A percentile compares a stretch with the other conserved stretches of the same genome.
phyloP scores from a whole-genome alignment of 1,140 invertebrate species.

The Dysdera silvatica region DNA sequence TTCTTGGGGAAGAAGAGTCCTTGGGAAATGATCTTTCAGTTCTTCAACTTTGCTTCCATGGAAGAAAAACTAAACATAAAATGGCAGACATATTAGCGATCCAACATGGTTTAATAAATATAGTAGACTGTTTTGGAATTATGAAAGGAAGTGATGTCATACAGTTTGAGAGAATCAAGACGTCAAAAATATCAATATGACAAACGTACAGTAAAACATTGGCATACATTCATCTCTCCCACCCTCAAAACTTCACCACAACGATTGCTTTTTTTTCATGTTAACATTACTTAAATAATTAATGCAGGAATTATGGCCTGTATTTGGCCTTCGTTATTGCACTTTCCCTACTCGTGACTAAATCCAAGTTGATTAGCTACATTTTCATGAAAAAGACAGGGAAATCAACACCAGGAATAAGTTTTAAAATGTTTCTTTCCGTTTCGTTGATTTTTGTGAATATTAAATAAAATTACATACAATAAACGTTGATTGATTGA shows the following conservation, averaged over 20 bases:
- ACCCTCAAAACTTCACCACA: not conserved
- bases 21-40: conserved; percentile 65
- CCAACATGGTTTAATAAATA: not conserved
- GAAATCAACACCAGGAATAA: no score
- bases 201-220: not conserved
- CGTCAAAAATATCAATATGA: not conserved
- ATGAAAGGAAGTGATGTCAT: not conserved
- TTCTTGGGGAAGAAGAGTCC: conserved; percentile 73
- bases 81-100: not conserved
- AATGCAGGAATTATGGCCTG: not conserved
- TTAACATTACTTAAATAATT: no score
- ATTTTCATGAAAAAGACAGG: no score
- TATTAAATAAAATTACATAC: no score
- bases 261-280: no score
- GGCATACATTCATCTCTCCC: not conserved
- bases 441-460: no score
- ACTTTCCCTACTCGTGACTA: no score
- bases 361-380: no score
- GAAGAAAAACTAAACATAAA: conserved; percentile 55
- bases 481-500: no score
- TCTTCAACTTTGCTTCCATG: conserved; percentile 78
- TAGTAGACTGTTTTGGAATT: not conserved
- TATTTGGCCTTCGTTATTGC: no score
- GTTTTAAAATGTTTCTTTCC: no score
- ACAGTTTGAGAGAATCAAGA: not conserved